These are phyloP conservation scores for Scaptodrosophila lebanonensis DNA, from an alignment of 1,140 invertebrate species.

Conservation along the genomic window DNA sequence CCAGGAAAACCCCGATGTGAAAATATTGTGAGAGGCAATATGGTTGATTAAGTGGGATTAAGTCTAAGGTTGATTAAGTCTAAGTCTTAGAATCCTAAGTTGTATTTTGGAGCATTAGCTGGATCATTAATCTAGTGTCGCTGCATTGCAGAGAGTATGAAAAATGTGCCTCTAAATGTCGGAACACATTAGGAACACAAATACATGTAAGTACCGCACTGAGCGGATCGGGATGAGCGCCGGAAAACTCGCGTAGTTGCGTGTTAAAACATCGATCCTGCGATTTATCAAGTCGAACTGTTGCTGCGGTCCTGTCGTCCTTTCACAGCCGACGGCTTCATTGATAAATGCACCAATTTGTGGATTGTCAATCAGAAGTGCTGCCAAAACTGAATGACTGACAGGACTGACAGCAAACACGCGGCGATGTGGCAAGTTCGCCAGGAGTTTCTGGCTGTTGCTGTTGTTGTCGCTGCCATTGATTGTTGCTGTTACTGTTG, in stretches of 20 bases:
- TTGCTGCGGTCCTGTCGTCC: conserved; percentile 17
- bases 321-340: conserved; percentile 33
- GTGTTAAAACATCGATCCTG: conserved; percentile 63
- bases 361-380: conserved; percentile 63
- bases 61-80: no score
- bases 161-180: no score
- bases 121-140: no score
- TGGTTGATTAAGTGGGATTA: no score
- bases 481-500: conserved; percentile 19
- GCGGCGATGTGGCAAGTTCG: conserved; percentile 30
- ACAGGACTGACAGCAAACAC: conserved; percentile 56
- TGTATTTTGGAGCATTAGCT: no score
- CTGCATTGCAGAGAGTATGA: no score
- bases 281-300: conserved; percentile 53
- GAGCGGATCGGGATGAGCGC: no score
- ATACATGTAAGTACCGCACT: no score
- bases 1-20: no score
- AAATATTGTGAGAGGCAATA: no score
- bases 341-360: conserved; percentile 74
- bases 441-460: conserved; percentile 21
- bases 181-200: no score
- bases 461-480: conserved; percentile 13
- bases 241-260: conserved; percentile 49
- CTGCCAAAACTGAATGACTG: conserved; percentile 12
- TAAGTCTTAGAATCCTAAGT: no score